Base-by-base conservation (phyloP, 2,797 vertebrate genomes). In the Cephalopachus bancanus region DNA sequence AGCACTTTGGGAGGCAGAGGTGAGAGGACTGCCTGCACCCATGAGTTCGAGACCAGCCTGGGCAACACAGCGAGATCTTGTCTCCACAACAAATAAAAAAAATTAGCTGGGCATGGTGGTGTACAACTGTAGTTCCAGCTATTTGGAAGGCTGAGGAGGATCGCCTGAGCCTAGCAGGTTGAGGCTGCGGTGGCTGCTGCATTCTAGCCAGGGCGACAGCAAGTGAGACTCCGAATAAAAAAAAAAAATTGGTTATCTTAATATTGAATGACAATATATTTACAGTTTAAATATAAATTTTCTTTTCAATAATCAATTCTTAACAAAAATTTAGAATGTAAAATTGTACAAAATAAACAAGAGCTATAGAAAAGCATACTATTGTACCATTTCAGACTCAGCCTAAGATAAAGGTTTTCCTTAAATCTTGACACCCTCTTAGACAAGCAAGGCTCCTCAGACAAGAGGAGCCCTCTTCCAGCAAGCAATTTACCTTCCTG, bases 211-310 rank as follows among this genome's bases (percentile, higher is more conserved):
- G 37, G 37, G 37, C 3, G 37, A 37, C 37, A 37, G 37, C 37
- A 37, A 37, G 37, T 37, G 37, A 37, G 37, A 37, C 37, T 37
- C 37, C 37, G 3, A 37, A 37, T 37, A 37, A 37, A 37, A 37
- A 93, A 95, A 98, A 98, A 98, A 98, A 98, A 98, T 97, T 98
- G n/a, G 0, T 98, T 98, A 98, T 98, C 37, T 97, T 94, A 98
- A 98, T 95, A 91, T 96, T 78, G 94, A 98, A 98, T 98, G 97
- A 91, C 93, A 97, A 98, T 19, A 20, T 98, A 98, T 99, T 98
- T 99, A 99, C 98, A 99, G 95, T 98, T 98, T 98, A 98, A 98
- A 99, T 99, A 99, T 98, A 99, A 99, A 98, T 17, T 98, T 98
- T 96, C 97, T 97, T 95, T 97, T 98, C 97, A 98, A 97, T 99